Base-by-base conservation (phyloP, 2,797 vertebrate genomes). In the Acropternis orthonyx region DNA sequence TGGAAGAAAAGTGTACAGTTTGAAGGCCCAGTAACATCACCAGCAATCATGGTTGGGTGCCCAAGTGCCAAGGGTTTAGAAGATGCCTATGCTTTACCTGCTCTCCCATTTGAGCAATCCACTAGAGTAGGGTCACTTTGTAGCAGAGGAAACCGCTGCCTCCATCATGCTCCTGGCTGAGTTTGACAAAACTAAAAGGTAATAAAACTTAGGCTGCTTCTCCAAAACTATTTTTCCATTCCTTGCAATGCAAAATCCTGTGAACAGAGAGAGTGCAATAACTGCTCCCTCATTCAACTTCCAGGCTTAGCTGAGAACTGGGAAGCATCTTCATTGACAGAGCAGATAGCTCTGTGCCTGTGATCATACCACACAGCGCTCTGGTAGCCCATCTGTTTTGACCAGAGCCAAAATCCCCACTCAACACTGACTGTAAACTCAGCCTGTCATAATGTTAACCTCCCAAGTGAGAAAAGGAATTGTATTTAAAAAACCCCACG, bases 391-490 rank as follows among this genome's bases (percentile, higher is more conserved):
- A 32, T 59, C 49, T 49, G 55, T 9, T 14, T 28, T 7, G 0
- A 66, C 30, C 18, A 6, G 52, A 96, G 82, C 41, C 88, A 91
- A 92, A 96, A 72, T 22, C 44, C 79, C 78, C 37, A 9, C 55
- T 65, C 65, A 27, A 30, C 26, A 6, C 22, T 3, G 85, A 66
- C 68, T 49, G 39, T 5, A 93, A 88, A 83, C 66, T 39, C 66
- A 76, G 76, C n/a, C 73, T 81, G 63, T 56, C 87, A 89, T 44
- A 94, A 77, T 0, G 14, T 23, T 96, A 59, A 62, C 43, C 34
- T 93, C 91, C 59, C 89, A 49, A 69, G 63, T 3, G 69, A 91
- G 76, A 88, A 55, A 82, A 91, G 65, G 79, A 91, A 89, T 75
- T 78, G 52, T 18, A 28, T 55, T 63, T 34, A 6, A 26, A 85